Base-by-base conservation (phyloP, 2,113 vertebrate genomes). In the Paralichthys olivaceus region DNA sequence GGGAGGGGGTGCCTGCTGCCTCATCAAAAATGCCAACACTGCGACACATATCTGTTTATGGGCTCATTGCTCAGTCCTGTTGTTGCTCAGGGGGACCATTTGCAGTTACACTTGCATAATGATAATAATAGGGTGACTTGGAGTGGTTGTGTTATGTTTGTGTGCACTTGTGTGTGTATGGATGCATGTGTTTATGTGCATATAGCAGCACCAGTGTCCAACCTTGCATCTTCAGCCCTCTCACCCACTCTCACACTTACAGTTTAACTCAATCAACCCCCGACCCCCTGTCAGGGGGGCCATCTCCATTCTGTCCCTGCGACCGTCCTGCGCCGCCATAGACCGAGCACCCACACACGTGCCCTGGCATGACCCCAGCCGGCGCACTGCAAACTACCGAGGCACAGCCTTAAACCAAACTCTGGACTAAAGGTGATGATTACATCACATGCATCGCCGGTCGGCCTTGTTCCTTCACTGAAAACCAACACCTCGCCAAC, bases 41-140 rank as follows among this genome's bases (percentile, higher is more conserved):
- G 86, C 80, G 75, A 72, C 82, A 65, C 86, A 77, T 90, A 87
- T 91, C 84, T 87, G 90, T 88, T 88, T 88, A 88, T 81, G 81
- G 85, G 84, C 81, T 91, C 87, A 89, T 87, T 85, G 84, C 85
- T 84, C 84, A 81, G 85, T 86, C 75, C 82, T 69, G 73, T 77
- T 81, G 84, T 86, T 85, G 90, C 89, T 92, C 81, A 88, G 78
- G 80, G 90, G 90, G 87, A 84, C 84, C 84, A 79, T 90, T 92
- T 88, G 84, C 89, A 92, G 89, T 88, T 86, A 83, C 86, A 89
- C 88, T 92, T 91, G 85, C 90, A 90, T 91, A 92, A 93, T 89
- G 87, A 90, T 92, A 89, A 91, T 90, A 90, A 93, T 83, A 90
- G 89, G 85, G 85, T 87, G 71, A 85, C 83, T 87, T 73, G 81